Base-by-base conservation (phyloP, 2,113 vertebrate species). In the Orcinus orca region DNA sequence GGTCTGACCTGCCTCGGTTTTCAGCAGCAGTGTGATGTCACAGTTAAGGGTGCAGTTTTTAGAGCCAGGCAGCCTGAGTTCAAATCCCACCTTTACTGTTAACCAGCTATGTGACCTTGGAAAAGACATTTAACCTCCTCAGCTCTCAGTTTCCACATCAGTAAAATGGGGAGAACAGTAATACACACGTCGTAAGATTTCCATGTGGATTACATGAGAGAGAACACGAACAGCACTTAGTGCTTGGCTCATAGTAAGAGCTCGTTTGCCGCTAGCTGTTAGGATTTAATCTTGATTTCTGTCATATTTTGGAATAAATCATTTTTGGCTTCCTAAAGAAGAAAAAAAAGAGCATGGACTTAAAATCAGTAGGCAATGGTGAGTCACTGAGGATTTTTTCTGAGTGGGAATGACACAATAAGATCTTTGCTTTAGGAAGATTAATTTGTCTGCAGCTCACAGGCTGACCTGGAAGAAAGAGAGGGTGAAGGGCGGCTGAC, bases 321-420 rank as follows among this genome's bases (percentile, higher is more conserved):
- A 71, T 85, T 82, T 95, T 95, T 65, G 44, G 90, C 67, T 90
- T 88, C 88, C 50, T 67, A 80, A 90, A 95, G 96, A 93, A 93
- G 93, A 95, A 90, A 90, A 85, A 85, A 96, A 91, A 84, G 90
- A 96, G 67, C 89, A 88, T 20, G 77, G 44, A 38, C 70, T 97
- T 94, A n/a, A 76, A 70, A 20, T 90, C 87, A 33, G 77, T 73
- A 79, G 91, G 93, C 77, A 60, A 29, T 26, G 58, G 84, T 97
- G 97, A 97, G 96, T 97, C 96, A 96, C 85, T 5, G 68, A 82
- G 85, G 93, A 53, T 76, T 93, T 95, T 95, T n/a, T 29, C 55
- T 87, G 90, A 68, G 38, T 53, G 47, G 44, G 38, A 62, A 84
- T 41, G 95, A 38, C 65, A 73, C 55, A 93, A 93, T 97, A 94